A percentile compares a stretch with the other conserved stretches of the same genome.
These are phyloP conservation scores for Cavia porcellus DNA, from an alignment of 2,113 vertebrate genomes.

Conservation along the genomic window DNA sequence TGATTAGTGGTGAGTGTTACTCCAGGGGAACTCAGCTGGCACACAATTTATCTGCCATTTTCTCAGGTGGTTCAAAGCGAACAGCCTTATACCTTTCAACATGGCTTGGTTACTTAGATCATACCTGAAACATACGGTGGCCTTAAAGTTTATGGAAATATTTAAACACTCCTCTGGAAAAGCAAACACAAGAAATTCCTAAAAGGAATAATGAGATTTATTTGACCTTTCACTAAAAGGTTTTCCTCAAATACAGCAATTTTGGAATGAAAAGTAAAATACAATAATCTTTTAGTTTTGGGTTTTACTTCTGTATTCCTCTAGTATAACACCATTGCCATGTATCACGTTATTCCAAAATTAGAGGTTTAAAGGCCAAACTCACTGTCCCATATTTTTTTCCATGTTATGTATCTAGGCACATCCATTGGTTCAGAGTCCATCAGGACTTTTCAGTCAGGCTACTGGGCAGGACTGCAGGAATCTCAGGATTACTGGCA, in stretches of 20 bases:
- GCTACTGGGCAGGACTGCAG: too few relatives aligned
- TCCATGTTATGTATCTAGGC: not conserved
- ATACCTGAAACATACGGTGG: conserved; percentile 41
- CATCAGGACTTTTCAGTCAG: not conserved
- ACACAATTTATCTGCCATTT: conserved; percentile 50
- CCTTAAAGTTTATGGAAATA: conserved; percentile 63
- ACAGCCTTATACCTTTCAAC: conserved; percentile 19
- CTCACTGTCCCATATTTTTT: not conserved
- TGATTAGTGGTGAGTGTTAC: not conserved
- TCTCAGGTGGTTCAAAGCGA: conserved; percentile 52
- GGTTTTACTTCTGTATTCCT: conserved; percentile 21
- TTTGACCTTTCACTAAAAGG: conserved; percentile 69
- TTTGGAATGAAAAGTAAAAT: conserved; percentile 29
- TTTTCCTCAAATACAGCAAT: conserved; percentile 27
- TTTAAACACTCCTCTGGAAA: conserved; percentile 39
- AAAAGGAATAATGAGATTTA: conserved; percentile 53
- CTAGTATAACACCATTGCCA: not conserved
- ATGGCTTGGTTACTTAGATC: conserved; percentile 61
- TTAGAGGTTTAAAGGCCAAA: not conserved
- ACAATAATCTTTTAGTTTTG: not conserved
- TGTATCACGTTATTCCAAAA: not conserved
- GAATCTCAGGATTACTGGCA: not conserved
- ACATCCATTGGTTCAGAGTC: not conserved
- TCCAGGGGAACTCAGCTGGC: not conserved
- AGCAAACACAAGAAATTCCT: conserved; percentile 55